A percentile compares a stretch with the other conserved stretches of the same genome.
Evolutionary conservation across 2,888 invertebrate genomes (phyloP).

Genomic region (Drosophila mimetica): DNA sequence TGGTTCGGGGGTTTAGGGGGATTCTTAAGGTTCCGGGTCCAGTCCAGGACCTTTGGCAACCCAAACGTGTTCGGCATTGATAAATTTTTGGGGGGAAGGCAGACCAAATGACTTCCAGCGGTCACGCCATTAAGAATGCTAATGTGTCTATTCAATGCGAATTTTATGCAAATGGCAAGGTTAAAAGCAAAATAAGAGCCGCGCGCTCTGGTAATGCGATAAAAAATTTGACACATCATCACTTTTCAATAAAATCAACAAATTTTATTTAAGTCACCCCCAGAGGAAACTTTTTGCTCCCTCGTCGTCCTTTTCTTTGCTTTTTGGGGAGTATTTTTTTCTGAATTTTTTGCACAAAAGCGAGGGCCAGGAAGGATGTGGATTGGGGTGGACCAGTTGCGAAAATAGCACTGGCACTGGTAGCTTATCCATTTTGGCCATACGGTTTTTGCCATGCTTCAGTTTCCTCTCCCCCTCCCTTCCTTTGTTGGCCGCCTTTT

Average conservation of each 20-base stretch:
- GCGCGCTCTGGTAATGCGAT: conserved; percentile 74
- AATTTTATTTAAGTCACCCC: conserved; percentile 79
- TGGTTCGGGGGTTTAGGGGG: conserved; percentile 1
- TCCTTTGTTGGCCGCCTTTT: conserved; percentile 44
- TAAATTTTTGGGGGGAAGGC: conserved; percentile 59
- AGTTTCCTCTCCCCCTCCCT: neutral
- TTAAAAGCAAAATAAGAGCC: conserved; percentile 77
- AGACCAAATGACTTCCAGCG: conserved; percentile 64
- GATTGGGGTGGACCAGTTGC: conserved; percentile 33
- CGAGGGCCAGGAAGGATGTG: conserved; percentile 46
- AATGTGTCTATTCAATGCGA: conserved; percentile 80
- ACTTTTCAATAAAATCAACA: conserved; percentile 80
- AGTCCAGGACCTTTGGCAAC: conserved; percentile 43
- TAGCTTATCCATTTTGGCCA: conserved; percentile 77
- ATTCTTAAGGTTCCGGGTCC: conserved; percentile 5
- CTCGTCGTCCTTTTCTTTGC: conserved; percentile 15
- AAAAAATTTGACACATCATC: conserved; percentile 80
- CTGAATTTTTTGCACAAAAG: conserved; percentile 37
- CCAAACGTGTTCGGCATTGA: conserved; percentile 77
- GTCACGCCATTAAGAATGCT: conserved; percentile 78
- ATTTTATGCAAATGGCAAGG: conserved; percentile 80
- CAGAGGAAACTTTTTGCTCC: conserved; percentile 39
- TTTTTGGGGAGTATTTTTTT: conserved; percentile 1
- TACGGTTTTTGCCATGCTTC: conserved; percentile 57
- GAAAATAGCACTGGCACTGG: conserved; percentile 58